These are phyloP conservation scores for Stenodema calcarata DNA, from an alignment of 2,888 invertebrate species.

Conservation along the genomic window DNA sequence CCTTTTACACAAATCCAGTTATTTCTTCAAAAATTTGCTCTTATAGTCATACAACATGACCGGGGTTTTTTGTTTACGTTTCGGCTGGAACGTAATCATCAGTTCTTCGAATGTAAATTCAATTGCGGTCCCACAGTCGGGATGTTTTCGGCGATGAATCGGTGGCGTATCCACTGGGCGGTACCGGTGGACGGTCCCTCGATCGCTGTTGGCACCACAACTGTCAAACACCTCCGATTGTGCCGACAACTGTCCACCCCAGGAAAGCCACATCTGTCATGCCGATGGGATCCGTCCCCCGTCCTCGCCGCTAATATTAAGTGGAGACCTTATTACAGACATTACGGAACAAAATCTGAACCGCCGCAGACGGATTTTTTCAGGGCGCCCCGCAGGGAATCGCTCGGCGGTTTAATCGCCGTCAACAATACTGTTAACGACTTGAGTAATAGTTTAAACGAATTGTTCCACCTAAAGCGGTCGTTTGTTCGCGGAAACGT, in stretches of 20 bases:
- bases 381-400: background rate
- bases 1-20: no score
- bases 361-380: background rate
- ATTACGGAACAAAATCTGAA: background rate
- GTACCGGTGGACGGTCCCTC: background rate
- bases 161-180: background rate
- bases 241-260: background rate
- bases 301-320: background rate
- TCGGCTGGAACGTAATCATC: no score
- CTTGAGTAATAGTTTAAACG: background rate
- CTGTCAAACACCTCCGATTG: constrained; percentile 2
- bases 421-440: background rate
- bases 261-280: background rate
- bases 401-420: background rate
- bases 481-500: background rate
- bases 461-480: background rate
- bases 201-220: background rate
- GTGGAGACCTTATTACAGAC: background rate
- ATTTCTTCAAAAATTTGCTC: no score
- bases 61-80: no score
- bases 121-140: background rate
- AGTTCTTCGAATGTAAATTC: background rate
- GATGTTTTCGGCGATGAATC: background rate
- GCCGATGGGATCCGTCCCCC: background rate
- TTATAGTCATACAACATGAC: no score